phyloP scores from a whole-genome alignment of 1,140 invertebrate species.

The Eupristina koningsbergeri region DNA sequence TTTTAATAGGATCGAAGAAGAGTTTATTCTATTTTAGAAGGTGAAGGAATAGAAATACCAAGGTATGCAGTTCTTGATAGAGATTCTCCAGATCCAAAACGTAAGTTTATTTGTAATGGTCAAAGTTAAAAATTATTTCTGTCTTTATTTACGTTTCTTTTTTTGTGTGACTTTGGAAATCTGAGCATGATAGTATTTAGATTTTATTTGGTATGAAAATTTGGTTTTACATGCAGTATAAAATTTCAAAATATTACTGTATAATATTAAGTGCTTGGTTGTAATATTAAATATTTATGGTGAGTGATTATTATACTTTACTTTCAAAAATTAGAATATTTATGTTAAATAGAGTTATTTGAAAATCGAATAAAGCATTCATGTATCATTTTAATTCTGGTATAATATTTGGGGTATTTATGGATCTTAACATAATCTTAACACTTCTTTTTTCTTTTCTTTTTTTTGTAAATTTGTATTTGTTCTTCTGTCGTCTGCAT shows the following conservation, averaged over 20 bases:
- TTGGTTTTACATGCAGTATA: neutral
- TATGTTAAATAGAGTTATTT: too few relatives aligned
- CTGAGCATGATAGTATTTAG: neutral
- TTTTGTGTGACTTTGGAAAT: neutral
- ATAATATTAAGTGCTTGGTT: too few relatives aligned
- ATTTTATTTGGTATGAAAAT: neutral
- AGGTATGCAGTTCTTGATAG: slow-evolving; percentile 97
- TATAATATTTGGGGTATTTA: too few relatives aligned
- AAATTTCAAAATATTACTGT: neutral
- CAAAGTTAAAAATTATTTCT: neutral
- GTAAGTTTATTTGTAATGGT: slow-evolving; percentile 73
- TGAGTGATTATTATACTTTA: too few relatives aligned
- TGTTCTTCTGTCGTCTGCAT: slow-evolving; percentile 24
- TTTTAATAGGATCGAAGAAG: slow-evolving; percentile 84
- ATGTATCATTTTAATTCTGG: too few relatives aligned
- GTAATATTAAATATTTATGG: too few relatives aligned
- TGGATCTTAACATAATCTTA: neutral
- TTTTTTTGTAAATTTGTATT: neutral
- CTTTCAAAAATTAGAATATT: too few relatives aligned
- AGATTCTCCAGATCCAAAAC: slow-evolving; percentile 91
- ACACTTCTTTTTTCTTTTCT: neutral
- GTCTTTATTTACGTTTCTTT: neutral
- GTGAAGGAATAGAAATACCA: slow-evolving; percentile 97
- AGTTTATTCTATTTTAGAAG: slow-evolving; percentile 95
- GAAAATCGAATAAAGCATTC: neutral